Base-by-base conservation (phyloP, 1,140 invertebrate species). In the Sitophilus oryzae region DNA sequence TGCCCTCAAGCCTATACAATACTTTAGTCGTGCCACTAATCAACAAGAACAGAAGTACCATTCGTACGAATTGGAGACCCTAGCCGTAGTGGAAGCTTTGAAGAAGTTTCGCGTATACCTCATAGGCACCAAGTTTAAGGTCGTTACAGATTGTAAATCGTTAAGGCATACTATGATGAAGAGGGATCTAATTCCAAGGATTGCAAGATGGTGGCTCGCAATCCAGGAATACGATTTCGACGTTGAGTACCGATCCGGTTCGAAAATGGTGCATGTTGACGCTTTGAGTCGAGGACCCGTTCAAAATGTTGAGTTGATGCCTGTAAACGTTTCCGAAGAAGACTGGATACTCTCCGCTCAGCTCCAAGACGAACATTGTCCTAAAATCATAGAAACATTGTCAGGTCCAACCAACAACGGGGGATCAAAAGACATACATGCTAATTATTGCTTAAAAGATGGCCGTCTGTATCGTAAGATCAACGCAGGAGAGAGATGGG, bases 161-260 rank as follows among this genome's bases (percentile, higher is more conserved):
- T 40, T 69, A 0, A 41, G 61, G 2, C 40, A 46, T 16, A 61
- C 52, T 1, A 11, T 62, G 38, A 14, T 16, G 10, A 62, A 59
- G 19, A 59, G 57, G 34, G 64, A 67, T 35, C 45, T 69, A 18
- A 16, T 62, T 1, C 34, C 30, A 10, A 22, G 50, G 18, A 36
- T 46, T 2, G 70, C 62, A 9, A 47, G 66, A 2, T 73, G 72
- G 72, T 70, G 71, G 68, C 64, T 68, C 1, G 67, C 59, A 56
- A 53, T 74, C 25, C 70, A 74, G 51, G 67, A 72, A 42, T 73
- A 64, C 41, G 6, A 66, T 10, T 73, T 72, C 49, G 62, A 45
- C 21, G 40, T 54, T 11, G 40, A 10, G 8, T 42, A 42, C 15
- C 40, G 40, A 10, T 10, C 10, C 8, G 40, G 40, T 42, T 9